phyloP scores from a whole-genome alignment of 2,888 invertebrate species.

The Nycteola revayana region DNA sequence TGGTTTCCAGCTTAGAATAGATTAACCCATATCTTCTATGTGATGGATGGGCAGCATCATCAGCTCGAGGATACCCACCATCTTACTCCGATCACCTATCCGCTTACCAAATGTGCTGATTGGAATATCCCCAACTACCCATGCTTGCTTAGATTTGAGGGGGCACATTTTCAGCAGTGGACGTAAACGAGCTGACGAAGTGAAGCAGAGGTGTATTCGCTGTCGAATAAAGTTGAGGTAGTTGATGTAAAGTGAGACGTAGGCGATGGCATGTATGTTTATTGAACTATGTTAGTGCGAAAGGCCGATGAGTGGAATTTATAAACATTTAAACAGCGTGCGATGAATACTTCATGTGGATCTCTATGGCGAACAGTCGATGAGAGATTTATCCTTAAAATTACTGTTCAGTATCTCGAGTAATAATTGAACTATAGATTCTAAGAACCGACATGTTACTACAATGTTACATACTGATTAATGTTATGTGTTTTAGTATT shows the following conservation, averaged over 20 bases:
- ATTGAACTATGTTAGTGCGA: conserved; percentile 56
- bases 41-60: no score
- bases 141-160: no score
- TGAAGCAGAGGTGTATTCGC: no score
- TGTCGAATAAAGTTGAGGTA: conserved; percentile 30
- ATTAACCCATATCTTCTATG: no score
- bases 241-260: conserved; percentile 33
- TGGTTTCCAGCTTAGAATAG: no score
- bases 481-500: background rate
- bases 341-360: conserved; percentile 37
- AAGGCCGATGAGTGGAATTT: conserved; percentile 61
- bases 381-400: conserved; percentile 65
- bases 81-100: no score
- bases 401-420: conserved; percentile 35
- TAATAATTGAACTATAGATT: conserved; percentile 47
- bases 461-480: no score
- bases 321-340: conserved; percentile 65
- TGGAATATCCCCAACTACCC: no score
- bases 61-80: no score
- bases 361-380: conserved; percentile 44
- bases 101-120: no score
- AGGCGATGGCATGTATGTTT: conserved; percentile 51
- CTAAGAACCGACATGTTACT: conserved; percentile 23
- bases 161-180: no score
- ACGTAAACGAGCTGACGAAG: no score